Evolutionary conservation across 2,888 invertebrate species (phyloP).

Genomic region (Standfussiana lucernea): DNA sequence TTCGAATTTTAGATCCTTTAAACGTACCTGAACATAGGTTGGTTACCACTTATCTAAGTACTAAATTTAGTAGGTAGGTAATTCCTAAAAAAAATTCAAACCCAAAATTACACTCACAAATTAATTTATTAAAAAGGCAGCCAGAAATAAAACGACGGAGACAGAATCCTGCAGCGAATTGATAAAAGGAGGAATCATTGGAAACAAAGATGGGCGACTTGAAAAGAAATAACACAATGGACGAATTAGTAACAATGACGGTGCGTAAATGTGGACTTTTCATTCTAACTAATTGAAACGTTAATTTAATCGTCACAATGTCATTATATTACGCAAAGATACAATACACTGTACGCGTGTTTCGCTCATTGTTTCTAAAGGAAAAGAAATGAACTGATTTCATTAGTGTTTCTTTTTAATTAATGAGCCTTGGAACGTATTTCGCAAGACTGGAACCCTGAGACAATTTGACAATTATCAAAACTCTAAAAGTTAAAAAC

Average conservation of each 20-base stretch:
- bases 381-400: conserved; percentile 41
- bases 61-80: background rate
- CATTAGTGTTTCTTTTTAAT: conserved; percentile 19
- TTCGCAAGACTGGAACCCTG: background rate
- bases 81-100: background rate
- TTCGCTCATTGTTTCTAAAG: conserved; percentile 36
- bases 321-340: conserved; percentile 44
- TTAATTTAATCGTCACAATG: conserved; percentile 48
- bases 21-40: background rate
- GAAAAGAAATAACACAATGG: conserved; percentile 63
- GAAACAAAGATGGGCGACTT: conserved; percentile 58
- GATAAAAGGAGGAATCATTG: conserved; percentile 62
- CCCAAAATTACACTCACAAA: conserved; percentile 6
- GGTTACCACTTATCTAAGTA: background rate
- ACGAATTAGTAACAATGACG: conserved; percentile 65
- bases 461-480: background rate
- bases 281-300: conserved; percentile 54
- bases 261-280: conserved; percentile 58
- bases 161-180: conserved; percentile 47
- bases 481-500: too few relatives aligned
- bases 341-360: conserved; percentile 36
- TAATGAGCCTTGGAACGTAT: conserved; percentile 14
- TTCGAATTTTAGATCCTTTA: background rate
- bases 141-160: conserved; percentile 40
- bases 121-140: conserved; percentile 8